Evolutionary conservation across 2,797 vertebrate genomes (phyloP), one percentile per base, ranked within the genome.

Genomic region (Harpagifer antarcticus): DNA sequence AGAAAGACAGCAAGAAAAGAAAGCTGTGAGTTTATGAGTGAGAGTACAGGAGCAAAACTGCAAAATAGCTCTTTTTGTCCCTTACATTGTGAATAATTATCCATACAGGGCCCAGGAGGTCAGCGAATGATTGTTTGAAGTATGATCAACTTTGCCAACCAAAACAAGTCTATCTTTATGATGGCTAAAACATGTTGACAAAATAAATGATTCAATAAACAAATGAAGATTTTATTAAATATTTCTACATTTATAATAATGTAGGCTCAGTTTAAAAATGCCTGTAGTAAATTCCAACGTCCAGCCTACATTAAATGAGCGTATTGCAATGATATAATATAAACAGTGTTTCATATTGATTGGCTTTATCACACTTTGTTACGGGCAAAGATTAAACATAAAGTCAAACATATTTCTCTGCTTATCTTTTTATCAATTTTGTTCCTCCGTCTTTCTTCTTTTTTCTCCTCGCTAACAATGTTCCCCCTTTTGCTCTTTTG

Each of bases 1-100:
- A 81, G 61, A 71, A 74, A 81, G 73, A 88, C 47, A 79, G 78
- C 17, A 64, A 75, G 48, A 78, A 68, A 74, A 74, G 17, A 71
- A 16, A 83, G 23, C 37, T 42, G 4, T 40, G 27, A 56, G 23
- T 59, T 16, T 47, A 56, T 67, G 58, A 74, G n/a, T 50, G 43
- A 76, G 9, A 68, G 56, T 33, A 54, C 11, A 74, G 59, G 14
- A 75, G 65, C 50, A 76, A 74, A 60, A 79, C 17, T 43, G 50
- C 64, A 82, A 76, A 79, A 74, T 23, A 23, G 20, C 71, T 64
- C 6, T 57, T 75, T 68, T 16, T 60, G 53, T 84, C 53, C 37
- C 23, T 10, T 58, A 17, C 49, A 68, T 50, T 20, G 40, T 67
- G 14, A 76, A 65, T 1, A 37, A 37, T 37, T 37, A 37, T 37